Evolutionary conservation across 2,797 vertebrate genomes (phyloP).

Genomic region (Echiichthys vipera): DNA sequence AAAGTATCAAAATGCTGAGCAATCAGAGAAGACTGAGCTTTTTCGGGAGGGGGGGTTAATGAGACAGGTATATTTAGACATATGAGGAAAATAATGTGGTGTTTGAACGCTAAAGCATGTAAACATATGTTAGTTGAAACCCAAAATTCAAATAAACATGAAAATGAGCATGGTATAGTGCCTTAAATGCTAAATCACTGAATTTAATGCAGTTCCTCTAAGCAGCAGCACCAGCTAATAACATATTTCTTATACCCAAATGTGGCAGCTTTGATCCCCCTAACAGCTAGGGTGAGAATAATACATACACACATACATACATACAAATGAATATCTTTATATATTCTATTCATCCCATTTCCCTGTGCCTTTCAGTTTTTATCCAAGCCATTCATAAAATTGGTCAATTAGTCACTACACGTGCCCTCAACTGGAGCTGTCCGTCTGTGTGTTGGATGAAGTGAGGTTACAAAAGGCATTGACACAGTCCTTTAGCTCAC

Average conservation of each 20-base stretch:
- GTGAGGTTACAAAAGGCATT: conserved; percentile 36
- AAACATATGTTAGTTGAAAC: too few species aligned
- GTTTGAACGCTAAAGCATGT: too few species aligned
- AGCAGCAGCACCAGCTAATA: neutral
- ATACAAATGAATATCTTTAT: neutral
- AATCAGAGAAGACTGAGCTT: too few species aligned
- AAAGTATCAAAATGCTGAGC: too few species aligned
- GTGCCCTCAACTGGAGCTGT: conserved; percentile 4
- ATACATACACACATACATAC: too few species aligned
- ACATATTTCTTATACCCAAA: conserved; percentile 5
- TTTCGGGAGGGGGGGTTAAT: too few species aligned
- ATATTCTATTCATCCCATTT: neutral
- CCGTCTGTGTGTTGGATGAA: conserved; percentile 30
- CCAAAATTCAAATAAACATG: too few species aligned
- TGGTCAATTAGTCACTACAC: conserved; percentile 7
- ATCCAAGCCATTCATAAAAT: conserved; percentile 20
- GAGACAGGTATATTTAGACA: too few species aligned
- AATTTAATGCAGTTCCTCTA: neutral
- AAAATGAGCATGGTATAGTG: too few species aligned
- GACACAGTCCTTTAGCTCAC: conserved; percentile 44
- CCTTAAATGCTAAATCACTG: neutral
- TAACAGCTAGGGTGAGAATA: neutral
- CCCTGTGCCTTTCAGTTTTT: neutral
- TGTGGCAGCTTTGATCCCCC: conserved; percentile 13
- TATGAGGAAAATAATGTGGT: too few species aligned